Base-by-base conservation (phyloP, 2,888 invertebrate species). In the Halocaridina rubra region DNA sequence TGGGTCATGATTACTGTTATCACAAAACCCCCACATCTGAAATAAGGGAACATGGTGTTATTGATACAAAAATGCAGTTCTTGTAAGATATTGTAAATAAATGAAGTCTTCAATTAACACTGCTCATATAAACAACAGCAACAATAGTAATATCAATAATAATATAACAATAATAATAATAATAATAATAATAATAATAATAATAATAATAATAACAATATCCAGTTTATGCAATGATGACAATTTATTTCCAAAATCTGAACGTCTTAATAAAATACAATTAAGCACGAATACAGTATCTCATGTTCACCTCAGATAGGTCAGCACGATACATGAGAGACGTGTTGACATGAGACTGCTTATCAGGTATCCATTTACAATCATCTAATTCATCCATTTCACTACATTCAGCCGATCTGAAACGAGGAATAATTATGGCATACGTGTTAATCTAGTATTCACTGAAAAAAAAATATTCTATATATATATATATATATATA, bases 21-120 rank as follows among this genome's bases (percentile, higher is more conserved):
- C 82, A 32, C 88, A 88, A 53, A 86, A 88, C 57, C 59, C 71
- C 39, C 79, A 67, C 10, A 71, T 53, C 86, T 86, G n/a, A n/a
- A n/a, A n/a, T n/a, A n/a, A n/a, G n/a, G n/a, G n/a, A n/a, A n/a
- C n/a, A n/a, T n/a, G n/a, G n/a, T n/a, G n/a, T n/a, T n/a, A n/a
- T n/a, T n/a, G n/a, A n/a, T n/a, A n/a, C n/a, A n/a, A n/a, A n/a
- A n/a, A n/a, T n/a, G n/a, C n/a, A n/a, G n/a, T n/a, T n/a, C n/a
- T n/a, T n/a, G n/a, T n/a, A n/a, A n/a, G n/a, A n/a, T n/a, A n/a
- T n/a, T n/a, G n/a, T n/a, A n/a, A n/a, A n/a, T n/a, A n/a, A n/a
- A n/a, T n/a, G n/a, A n/a, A n/a, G n/a, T n/a, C n/a, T n/a, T n/a
- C n/a, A n/a, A n/a, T n/a, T 22, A 33, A 33, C 19, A n/a, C 33